These are phyloP conservation scores for Caenorhabditis afra DNA, from an alignment of 2,888 invertebrate species.

Conservation along the genomic window DNA sequence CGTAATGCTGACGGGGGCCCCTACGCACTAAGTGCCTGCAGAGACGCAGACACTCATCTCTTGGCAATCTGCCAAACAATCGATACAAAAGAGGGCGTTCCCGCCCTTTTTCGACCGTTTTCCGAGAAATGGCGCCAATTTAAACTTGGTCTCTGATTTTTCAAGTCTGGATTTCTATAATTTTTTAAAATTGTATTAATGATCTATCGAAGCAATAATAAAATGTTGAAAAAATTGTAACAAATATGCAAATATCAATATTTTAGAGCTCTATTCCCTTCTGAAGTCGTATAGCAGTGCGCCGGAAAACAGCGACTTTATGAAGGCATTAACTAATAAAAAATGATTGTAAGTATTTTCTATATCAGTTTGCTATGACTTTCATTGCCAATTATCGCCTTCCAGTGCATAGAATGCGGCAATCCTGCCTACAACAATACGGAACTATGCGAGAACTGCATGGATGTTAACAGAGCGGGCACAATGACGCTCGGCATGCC, in stretches of 20 bases:
- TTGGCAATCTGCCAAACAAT: slow-evolving; percentile 60
- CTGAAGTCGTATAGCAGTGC: neutral
- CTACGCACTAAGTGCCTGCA: slow-evolving; percentile 21
- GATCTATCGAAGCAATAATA: neutral
- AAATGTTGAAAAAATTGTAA: neutral
- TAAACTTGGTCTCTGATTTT: slow-evolving; percentile 16
- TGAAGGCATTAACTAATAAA: slow-evolving; percentile 25
- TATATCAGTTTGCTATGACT: neutral
- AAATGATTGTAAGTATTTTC: slow-evolving; percentile 38
- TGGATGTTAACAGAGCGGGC: slow-evolving; percentile 18
- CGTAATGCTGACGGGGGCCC: slow-evolving; percentile 23
- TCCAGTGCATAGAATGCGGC: slow-evolving; percentile 60
- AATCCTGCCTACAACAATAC: slow-evolving; percentile 18
- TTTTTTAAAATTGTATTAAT: neutral
- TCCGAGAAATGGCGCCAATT: slow-evolving; percentile 37
- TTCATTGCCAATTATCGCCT: neutral
- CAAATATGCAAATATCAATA: neutral
- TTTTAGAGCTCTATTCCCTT: slow-evolving; percentile 4
- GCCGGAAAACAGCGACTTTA: slow-evolving; percentile 22
- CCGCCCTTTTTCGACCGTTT: slow-evolving; percentile 48
- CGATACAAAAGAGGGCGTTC: slow-evolving; percentile 47
- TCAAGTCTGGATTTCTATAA: neutral
- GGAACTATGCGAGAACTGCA: slow-evolving; percentile 53
- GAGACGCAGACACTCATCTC: slow-evolving; percentile 48
- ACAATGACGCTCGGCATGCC: slow-evolving; percentile 31